Percentiles rank a stretch among this genome's conserved stretches.
Evolutionary conservation across 2,113 vertebrate species (phyloP).

Genomic region (Artemisiospiza belli): DNA sequence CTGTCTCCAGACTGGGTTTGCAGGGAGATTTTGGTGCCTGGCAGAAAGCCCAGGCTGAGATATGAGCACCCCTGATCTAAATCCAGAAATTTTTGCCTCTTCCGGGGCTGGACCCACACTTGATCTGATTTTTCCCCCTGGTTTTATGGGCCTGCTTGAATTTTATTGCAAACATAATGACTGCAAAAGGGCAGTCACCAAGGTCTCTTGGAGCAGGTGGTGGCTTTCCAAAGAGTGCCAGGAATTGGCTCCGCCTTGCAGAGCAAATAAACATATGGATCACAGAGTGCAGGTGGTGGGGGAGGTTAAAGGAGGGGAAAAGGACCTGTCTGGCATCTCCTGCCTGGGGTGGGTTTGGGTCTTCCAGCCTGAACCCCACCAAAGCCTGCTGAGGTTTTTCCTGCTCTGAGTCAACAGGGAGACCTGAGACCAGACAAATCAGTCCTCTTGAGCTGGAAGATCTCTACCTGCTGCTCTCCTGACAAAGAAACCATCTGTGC

Average conservation of each 20-base stretch:
- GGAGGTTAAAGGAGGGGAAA: background rate
- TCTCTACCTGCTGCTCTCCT: background rate
- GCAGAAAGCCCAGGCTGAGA: background rate
- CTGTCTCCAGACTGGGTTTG: background rate
- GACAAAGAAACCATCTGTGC: constrained; percentile 36
- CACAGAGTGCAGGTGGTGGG: background rate
- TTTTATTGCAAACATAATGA: background rate
- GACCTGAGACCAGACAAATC: background rate
- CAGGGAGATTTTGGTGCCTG: background rate
- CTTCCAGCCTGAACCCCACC: background rate
- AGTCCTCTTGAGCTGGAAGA: background rate
- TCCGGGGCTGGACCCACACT: background rate
- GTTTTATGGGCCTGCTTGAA: background rate
- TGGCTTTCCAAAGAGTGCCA: background rate
- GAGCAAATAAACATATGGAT: background rate
- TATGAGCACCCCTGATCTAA: background rate
- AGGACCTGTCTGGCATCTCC: background rate
- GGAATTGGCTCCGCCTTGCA: background rate
- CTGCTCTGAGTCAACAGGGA: background rate
- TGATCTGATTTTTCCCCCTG: background rate
- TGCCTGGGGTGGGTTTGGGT: background rate
- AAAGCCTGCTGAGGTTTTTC: background rate
- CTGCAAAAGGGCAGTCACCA: background rate
- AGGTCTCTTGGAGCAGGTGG: background rate
- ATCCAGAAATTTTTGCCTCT: background rate